Evolutionary conservation across 2,113 vertebrate genomes (phyloP).

Genomic region (Psittacara wagleri): DNA sequence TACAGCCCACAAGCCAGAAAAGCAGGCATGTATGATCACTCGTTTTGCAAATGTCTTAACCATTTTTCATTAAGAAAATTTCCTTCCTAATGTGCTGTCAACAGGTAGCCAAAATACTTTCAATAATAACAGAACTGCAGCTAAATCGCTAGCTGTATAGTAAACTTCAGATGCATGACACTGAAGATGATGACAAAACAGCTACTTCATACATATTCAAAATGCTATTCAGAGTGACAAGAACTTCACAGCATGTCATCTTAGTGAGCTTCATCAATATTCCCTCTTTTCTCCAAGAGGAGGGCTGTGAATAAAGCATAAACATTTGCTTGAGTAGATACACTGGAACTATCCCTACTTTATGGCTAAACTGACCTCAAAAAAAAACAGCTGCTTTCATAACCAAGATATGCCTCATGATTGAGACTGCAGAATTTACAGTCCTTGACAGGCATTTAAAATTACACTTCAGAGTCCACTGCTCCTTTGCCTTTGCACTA

Average conservation of each 20-base stretch:
- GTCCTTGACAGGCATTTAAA: neutral
- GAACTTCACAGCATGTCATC: neutral
- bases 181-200: neutral
- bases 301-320: neutral
- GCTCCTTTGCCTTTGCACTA: neutral
- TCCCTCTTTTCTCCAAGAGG: neutral
- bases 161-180: neutral
- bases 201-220: neutral
- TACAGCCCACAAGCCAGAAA: neutral
- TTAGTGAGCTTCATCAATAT: neutral
- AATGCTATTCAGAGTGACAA: neutral
- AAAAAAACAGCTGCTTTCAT: neutral
- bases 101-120: neutral
- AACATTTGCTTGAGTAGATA: neutral
- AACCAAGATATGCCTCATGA: neutral
- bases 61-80: neutral
- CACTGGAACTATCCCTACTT: neutral
- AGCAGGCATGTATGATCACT: neutral
- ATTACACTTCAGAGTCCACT: neutral
- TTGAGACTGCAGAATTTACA: neutral
- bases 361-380: neutral
- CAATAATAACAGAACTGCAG: neutral
- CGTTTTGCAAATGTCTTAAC: neutral
- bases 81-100: neutral
- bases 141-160: neutral